Conservation (phyloP, 2,113 vertebrate genomes). For the Callithrix jacchus region DNA sequence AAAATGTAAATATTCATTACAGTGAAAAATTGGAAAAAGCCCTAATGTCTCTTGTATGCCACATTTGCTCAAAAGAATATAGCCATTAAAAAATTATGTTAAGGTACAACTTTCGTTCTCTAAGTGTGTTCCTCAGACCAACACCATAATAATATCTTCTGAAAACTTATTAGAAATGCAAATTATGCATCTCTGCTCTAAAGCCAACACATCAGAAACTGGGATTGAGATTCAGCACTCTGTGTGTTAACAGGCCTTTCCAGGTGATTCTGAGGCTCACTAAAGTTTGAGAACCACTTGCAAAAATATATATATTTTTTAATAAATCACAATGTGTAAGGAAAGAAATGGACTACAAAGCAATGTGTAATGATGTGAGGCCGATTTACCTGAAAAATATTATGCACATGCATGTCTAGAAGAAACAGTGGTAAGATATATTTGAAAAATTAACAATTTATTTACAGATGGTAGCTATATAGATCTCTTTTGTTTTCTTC, state of each 20-base stretch:
- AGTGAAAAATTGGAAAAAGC: neutral
- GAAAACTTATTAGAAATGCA: neutral
- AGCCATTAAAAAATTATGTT: neutral
- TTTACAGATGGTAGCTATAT: neutral
- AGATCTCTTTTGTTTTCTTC: neutral
- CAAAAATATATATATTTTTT: neutral
- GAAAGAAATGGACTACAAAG: neutral
- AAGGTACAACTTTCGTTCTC: neutral
- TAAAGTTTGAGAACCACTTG: neutral
- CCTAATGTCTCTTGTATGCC: neutral
- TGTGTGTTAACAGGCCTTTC: neutral
- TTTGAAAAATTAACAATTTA: neutral
- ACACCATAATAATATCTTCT: neutral
- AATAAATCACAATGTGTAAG: neutral
- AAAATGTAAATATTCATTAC: neutral
- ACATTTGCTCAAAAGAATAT: neutral
- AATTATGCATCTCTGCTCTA: neutral
- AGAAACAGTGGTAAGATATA: neutral
- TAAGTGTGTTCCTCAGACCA: neutral
- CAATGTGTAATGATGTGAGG: neutral
- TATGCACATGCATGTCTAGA: neutral
- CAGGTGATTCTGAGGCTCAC: neutral
- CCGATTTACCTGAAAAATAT: neutral
- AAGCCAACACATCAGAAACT: neutral
- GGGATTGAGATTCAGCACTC: neutral